A percentile compares a stretch with the other conserved stretches of the same genome.
These are phyloP conservation scores for Drosophila mercatorum DNA, from an alignment of 2,888 invertebrate species.

Conservation along the genomic window DNA sequence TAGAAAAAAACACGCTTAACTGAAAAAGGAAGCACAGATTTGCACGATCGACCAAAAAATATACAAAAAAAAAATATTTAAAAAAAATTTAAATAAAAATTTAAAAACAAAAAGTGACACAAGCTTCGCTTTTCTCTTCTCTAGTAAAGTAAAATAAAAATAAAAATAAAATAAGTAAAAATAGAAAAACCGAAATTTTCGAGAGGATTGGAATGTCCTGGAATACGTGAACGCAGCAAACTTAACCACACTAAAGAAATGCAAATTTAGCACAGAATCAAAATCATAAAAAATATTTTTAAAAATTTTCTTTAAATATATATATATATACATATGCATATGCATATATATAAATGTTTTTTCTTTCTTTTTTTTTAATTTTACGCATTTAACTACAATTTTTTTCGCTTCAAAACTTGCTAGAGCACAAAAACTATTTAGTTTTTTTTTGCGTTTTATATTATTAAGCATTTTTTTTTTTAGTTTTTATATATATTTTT, in stretches of 20 bases:
- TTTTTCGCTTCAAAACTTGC: conserved; percentile 21
- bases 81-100: background rate
- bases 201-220: conserved; percentile 27
- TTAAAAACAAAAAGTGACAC: conserved; percentile 34
- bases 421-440: conserved; percentile 44
- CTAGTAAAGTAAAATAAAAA: conserved; percentile 10
- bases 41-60: conserved; percentile 59
- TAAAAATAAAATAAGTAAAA: conserved; percentile 31
- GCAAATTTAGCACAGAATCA: conserved; percentile 47
- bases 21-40: conserved; percentile 83
- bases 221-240: conserved; percentile 35
- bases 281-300: conserved; percentile 1
- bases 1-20: conserved; percentile 80
- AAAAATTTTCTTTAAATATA: background rate
- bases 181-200: conserved; percentile 23
- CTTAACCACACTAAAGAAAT: conserved; percentile 52
- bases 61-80: conserved; percentile 1
- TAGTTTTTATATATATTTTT: background rate
- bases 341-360: conserved; percentile 40
- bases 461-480: conserved; percentile 19
- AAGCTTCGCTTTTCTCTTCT: conserved; percentile 38
- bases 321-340: conserved; percentile 17
- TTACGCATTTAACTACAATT: conserved; percentile 40
- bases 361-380: conserved; percentile 19
- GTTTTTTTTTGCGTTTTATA: conserved; percentile 4